Base-by-base conservation (phyloP, 2,797 vertebrate genomes). In the Platalea minor region DNA sequence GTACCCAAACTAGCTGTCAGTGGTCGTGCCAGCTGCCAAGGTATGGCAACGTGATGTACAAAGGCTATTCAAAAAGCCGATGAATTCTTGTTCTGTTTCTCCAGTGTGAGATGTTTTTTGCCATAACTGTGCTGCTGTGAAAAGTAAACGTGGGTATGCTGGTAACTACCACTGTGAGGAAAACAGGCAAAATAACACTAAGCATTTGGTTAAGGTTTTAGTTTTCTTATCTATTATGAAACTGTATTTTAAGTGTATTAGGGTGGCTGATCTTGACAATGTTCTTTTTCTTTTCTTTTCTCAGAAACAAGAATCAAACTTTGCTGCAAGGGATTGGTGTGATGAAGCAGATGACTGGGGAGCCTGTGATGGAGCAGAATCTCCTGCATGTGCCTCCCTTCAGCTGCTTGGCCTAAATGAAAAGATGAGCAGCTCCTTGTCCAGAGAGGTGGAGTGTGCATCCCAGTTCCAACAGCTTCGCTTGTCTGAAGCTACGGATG, bases 311-410 rank as follows among this genome's bases (percentile, higher is more conserved):
- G 94, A 93, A 54, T 28, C 21, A 0, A 57, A 35, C 45, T 83
- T 96, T 53, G 72, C 88, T 19, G 79, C 96, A 9, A 93, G 93
- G 56, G 98, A 99, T 28, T 99, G 99, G 99, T 99, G 99, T 91
- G 98, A 98, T 28, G 97, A 97, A 68, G 99, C 99, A 4, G 98
- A 99, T 80, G 98, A 99, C 97, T 99, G 99, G 99, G 99, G 99
- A 17, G 77, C 87, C 76, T 98, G 96, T 14, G 96, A 77, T 6
- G 98, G 97, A 73, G 96, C 95, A 19, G 91, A 54, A 2, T 5
- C 59, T 79, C 11, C 84, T 43, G 69, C 70, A 1, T 41, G 35
- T 59, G 57, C 64, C n/a, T 15, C 89, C 15, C 57, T 72, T 37
- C 76, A 75, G 56, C 33, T 85, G 33, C 77, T 85, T 23, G 88